These are phyloP conservation scores for Congeria kusceri DNA, from an alignment of 2,888 invertebrate genomes.

Conservation along the genomic window DNA sequence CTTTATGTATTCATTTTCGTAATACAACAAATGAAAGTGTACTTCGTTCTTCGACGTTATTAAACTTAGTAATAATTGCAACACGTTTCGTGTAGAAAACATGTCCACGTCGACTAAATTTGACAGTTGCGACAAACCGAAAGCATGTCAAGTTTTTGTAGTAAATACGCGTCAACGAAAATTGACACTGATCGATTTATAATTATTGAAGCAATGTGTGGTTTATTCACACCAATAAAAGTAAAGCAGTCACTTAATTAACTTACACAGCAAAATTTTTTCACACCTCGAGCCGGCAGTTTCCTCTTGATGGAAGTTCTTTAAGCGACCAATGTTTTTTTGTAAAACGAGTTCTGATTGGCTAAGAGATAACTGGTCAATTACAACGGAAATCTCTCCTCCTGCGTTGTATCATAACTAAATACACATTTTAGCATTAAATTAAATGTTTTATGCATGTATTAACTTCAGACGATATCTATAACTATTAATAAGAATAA, in stretches of 20 bases:
- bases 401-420: not conserved
- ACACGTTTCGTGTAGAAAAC: not conserved
- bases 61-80: too few relatives aligned
- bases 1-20: too few relatives aligned
- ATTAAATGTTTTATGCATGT: too few relatives aligned
- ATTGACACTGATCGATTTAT: not conserved
- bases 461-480: too few relatives aligned
- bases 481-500: too few relatives aligned
- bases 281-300: slow-evolving; percentile 32
- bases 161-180: too few relatives aligned
- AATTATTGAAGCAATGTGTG: not conserved
- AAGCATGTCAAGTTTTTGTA: too few relatives aligned
- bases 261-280: not conserved
- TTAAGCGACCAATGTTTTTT: slow-evolving; percentile 55
- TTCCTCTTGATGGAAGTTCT: slow-evolving; percentile 52
- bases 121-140: not conserved
- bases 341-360: slow-evolving; percentile 61
- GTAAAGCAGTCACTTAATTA: not conserved
- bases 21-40: too few relatives aligned
- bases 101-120: slow-evolving; percentile 2
- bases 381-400: slow-evolving; percentile 17
- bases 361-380: slow-evolving; percentile 31
- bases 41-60: too few relatives aligned
- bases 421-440: too few relatives aligned
- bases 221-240: not conserved